These are phyloP conservation scores for Cyphomyrus plagiostoma DNA, from an alignment of 2,113 vertebrate genomes.

Conservation along the genomic window DNA sequence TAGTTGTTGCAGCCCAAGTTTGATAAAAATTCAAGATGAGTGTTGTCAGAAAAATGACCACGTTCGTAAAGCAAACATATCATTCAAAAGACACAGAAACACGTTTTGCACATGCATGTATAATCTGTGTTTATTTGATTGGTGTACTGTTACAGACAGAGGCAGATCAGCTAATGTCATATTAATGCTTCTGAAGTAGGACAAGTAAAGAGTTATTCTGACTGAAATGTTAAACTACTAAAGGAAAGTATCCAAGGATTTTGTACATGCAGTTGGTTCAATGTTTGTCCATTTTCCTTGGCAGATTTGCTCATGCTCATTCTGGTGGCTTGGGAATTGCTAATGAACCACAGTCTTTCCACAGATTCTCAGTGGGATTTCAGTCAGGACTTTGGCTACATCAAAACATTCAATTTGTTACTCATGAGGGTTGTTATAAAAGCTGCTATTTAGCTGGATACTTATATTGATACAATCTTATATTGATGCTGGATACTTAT, in stretches of 20 bases:
- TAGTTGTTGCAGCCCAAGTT: no score
- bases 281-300: neutral
- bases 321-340: neutral
- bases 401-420: neutral
- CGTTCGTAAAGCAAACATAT: neutral
- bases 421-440: neutral
- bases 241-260: neutral
- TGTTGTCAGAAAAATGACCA: neutral
- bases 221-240: neutral
- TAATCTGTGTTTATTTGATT: neutral
- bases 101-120: neutral
- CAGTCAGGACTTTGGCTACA: conserved; percentile 1
- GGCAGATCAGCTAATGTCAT: neutral
- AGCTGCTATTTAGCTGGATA: neutral
- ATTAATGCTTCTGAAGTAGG: neutral
- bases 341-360: conserved; percentile 4
- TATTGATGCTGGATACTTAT: no score
- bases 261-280: neutral
- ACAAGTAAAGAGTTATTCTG: neutral
- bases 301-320: neutral
- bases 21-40: neutral
- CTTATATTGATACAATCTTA: neutral
- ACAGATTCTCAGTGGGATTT: neutral
- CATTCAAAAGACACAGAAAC: neutral
- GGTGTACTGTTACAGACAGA: neutral